phyloP scores from a whole-genome alignment of 2,797 vertebrate species.

The Eremophila alpestris region DNA sequence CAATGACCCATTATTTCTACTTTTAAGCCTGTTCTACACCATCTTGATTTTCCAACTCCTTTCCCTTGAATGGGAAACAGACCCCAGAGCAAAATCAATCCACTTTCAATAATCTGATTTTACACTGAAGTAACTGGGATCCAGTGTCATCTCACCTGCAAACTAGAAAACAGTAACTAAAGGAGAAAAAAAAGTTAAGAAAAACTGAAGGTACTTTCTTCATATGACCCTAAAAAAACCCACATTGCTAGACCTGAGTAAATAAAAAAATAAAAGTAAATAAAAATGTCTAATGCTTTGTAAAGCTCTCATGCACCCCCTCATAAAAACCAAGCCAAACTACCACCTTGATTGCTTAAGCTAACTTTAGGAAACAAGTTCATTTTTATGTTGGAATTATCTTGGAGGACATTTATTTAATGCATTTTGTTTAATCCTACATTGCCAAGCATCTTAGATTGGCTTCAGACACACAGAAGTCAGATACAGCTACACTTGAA shows the following conservation, averaged over 20 bases:
- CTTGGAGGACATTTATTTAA: background rate
- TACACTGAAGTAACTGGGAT: background rate
- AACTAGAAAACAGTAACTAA: background rate
- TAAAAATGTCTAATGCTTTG: background rate
- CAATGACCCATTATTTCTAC: background rate
- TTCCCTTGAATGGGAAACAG: background rate
- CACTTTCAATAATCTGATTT: background rate
- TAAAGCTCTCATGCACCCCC: background rate
- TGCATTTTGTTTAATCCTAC: background rate
- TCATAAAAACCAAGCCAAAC: background rate
- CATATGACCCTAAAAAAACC: background rate
- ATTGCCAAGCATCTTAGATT: background rate
- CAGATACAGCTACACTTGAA: background rate
- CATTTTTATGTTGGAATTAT: background rate
- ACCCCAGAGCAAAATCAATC: background rate
- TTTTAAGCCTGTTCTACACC: background rate
- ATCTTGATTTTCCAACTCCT: background rate
- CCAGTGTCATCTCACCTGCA: background rate
- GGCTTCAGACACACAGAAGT: background rate
- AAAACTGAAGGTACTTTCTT: background rate
- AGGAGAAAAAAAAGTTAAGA: background rate
- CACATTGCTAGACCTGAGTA: background rate
- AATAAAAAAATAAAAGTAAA: background rate
- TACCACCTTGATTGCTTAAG: background rate
- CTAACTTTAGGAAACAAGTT: background rate